Percentiles rank a stretch among this genome's conserved stretches.
Conservation (phyloP, 2,888 invertebrate species). For the Leucozona laternaria region DNA sequence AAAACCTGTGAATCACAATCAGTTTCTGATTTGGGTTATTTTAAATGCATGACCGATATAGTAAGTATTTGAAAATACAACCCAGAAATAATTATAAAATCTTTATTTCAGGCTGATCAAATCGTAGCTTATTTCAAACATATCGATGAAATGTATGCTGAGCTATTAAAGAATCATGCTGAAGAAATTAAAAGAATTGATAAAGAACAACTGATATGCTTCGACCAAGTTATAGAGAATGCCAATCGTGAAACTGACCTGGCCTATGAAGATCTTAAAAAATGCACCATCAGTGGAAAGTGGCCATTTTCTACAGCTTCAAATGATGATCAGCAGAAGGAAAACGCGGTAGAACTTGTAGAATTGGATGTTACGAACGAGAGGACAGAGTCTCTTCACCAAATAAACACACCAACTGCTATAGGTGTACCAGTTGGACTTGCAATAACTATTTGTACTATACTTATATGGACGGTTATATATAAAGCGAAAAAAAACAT, state of each 20-base stretch:
- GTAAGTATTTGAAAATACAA: not conserved
- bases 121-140: not conserved
- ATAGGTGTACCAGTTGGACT: not conserved
- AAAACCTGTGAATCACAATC: not conserved
- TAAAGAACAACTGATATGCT: not conserved
- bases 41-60: not conserved
- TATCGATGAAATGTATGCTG: not conserved
- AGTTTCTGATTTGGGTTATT: not conserved
- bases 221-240: not conserved
- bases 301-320: not conserved
- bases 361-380: not conserved
- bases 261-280: not conserved
- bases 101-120: not conserved
- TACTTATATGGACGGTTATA: not conserved
- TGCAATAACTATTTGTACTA: not conserved
- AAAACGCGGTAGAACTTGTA: rapidly evolving
- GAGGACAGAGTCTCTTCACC: not conserved
- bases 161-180: not conserved
- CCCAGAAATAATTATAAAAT: too few relatives aligned
- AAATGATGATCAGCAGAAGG: not conserved
- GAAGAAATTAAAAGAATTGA: not conserved
- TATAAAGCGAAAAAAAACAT: not conserved
- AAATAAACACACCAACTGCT: not conserved
- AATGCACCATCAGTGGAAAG: not conserved
- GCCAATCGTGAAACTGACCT: not conserved